Evolutionary conservation across 2,888 invertebrate genomes (phyloP), one percentile per base, ranked within the genome.

Genomic region (Cylloceria caligata): DNA sequence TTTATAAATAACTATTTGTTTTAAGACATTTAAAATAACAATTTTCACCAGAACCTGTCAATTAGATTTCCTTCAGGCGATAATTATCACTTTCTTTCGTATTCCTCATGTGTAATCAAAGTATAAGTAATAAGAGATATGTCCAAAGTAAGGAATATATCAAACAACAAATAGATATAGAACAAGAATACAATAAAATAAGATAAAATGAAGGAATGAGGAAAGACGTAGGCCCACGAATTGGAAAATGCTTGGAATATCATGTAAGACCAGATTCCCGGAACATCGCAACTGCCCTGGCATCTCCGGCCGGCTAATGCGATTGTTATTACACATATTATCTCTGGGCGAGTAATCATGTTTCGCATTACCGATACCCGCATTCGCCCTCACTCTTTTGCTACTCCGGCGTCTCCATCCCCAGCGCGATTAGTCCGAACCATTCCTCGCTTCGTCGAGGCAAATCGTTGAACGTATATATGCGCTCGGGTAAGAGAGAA

Each of bases 311-410:
- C 86, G 84, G 88, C 89, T 91, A 90, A 91, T 91, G 91, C 90
- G 90, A 91, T 91, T 90, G 90, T 91, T 91, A 92, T 91, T 90
- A 90, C 88, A 88, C 87, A 86, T 89, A 90, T 90, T 90, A 90
- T 90, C 90, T 90, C 88, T 85, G 86, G 86, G 87, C 87, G 88
- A 89, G 90, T 90, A 91, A 91, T 90, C 91, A 90, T 89, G 89
- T 87, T 90, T 90, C 88, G 84, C 90, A 90, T 91, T 90, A 90
- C 88, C 88, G 84, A 87, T 90, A 52, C 86, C 87, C 86, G 84
- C 84, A 84, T 84, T 88, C 76, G 85, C 57, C 39, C 64, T 47
- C 16, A 47, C 83, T 84, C 42, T 72, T 80, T 68, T 76, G 42
- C 69, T 60, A 73, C 73, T 75, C 47, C 52, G 52, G 52, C 72